Conservation (phyloP, 2,797 vertebrate species). For the Vespertilio murinus region DNA sequence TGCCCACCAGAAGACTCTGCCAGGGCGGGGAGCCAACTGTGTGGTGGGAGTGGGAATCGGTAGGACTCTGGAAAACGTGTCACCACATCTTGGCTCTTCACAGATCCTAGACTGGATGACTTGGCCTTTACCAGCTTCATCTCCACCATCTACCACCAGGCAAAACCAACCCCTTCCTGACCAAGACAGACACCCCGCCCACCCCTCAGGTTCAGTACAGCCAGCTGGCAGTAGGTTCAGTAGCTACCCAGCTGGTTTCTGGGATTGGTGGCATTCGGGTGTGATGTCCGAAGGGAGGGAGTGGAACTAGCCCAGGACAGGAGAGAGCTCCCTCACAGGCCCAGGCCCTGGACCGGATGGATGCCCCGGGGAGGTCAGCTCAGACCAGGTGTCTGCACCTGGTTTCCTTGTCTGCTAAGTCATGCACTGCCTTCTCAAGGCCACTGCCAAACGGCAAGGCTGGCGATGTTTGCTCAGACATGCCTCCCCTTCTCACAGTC, state of each 20-base stretch:
- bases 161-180: not conserved
- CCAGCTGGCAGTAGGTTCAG: not conserved
- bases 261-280: not conserved
- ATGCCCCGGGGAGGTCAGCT: not conserved
- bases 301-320: not conserved
- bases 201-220: not conserved
- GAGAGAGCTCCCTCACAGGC: not conserved
- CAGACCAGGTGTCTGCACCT: fast-evolving
- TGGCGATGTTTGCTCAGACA: not conserved
- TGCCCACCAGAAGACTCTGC: not conserved
- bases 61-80: not conserved
- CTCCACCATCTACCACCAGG: not conserved
- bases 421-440: not conserved
- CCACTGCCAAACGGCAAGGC: not conserved
- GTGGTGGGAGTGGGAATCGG: not conserved
- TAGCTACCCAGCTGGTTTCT: not conserved
- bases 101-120: not conserved
- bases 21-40: fast-evolving
- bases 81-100: not conserved
- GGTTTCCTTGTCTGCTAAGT: not conserved
- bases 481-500: not conserved
- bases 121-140: not conserved
- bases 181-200: not conserved
- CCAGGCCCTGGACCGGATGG: not conserved
- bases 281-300: not conserved